Evolutionary conservation across 2,888 invertebrate species (phyloP), one percentile per base, ranked within the genome.

Genomic region (Polyploca ridens): DNA sequence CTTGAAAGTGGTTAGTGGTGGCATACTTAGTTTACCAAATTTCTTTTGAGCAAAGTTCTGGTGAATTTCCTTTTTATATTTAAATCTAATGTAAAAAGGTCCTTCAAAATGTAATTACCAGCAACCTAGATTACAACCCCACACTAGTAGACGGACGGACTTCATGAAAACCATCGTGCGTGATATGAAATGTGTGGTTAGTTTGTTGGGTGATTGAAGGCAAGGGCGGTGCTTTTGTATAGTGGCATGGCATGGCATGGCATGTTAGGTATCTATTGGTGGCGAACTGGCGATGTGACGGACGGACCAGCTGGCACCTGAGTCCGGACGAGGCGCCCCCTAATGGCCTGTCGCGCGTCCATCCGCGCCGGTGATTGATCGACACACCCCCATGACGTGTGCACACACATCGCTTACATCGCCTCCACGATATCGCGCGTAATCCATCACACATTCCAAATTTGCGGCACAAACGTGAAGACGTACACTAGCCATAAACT

Each of bases 321-420:
- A 83, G 87, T 83, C 81, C 78, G 85, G 83, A 83, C 83, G 82
- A 81, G 81, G 79, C 85, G 81, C 80, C 76, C 84, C 85, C 92
- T 93, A 93, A 93, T 93, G 93, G 91, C 86, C 89, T 93, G 92
- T 91, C 91, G 86, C 81, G 82, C 87, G 90, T 90, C 90, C 90
- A 89, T 90, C 89, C 89, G 83, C 84, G 81, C 71, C 83, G 69
- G 89, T 93, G 93, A 93, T 93, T 92, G 93, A 93, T 93, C 90
- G 91, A 89, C 90, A 86, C 86, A 83, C 86, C 85, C 78, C 82
- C 82, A 81, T 86, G 89, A 87, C 87, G 85, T 84, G 88, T 84
- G 86, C 85, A 87, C 90, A 87, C 85, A 86, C 85, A 84, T 84
- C 84, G 85, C 87, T 85, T 84, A 87, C 84, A 88, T 84, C 79